These are phyloP conservation scores for Callyntrura guangdongensis DNA, from an alignment of 2,888 invertebrate species.

Conservation along the genomic window DNA sequence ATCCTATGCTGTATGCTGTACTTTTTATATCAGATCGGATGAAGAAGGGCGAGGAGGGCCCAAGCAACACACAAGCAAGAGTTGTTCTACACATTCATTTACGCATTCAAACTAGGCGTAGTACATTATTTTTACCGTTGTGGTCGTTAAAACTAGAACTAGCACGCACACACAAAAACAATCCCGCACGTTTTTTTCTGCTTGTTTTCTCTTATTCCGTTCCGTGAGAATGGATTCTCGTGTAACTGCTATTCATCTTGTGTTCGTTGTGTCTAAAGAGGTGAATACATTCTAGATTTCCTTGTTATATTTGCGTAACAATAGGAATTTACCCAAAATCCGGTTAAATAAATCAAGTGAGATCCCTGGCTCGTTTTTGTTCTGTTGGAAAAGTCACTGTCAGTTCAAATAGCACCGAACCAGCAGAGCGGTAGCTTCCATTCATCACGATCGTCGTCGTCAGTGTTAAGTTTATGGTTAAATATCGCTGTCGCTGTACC, in stretches of 20 bases:
- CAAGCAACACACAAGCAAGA: neutral
- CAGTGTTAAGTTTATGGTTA: neutral
- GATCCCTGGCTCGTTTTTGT: constrained; percentile 1
- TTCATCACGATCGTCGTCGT: neutral
- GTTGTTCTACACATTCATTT: neutral
- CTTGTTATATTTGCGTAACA: constrained; percentile 40
- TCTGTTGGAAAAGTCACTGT: constrained; percentile 18
- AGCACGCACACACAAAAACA: neutral
- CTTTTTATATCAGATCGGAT: constrained; percentile 16
- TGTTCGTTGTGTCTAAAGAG: neutral
- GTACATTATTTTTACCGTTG: constrained; percentile 31
- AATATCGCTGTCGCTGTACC: neutral
- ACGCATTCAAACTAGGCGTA: neutral
- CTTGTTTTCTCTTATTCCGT: constrained; percentile 42
- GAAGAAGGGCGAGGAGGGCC: constrained; percentile 19
- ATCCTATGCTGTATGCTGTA: neutral
- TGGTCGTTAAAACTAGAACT: constrained; percentile 36
- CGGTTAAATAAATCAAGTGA: neutral
- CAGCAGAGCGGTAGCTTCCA: neutral
- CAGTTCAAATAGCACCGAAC: constrained; percentile 19
- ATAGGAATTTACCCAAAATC: constrained; percentile 52
- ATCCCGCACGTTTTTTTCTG: constrained; percentile 23
- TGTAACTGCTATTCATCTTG: constrained; percentile 42
- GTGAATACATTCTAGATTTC: constrained; percentile 12
- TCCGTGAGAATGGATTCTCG: constrained; percentile 15